phyloP scores from a whole-genome alignment of 1,140 invertebrate genomes.

The Melipona quadrifasciata region DNA sequence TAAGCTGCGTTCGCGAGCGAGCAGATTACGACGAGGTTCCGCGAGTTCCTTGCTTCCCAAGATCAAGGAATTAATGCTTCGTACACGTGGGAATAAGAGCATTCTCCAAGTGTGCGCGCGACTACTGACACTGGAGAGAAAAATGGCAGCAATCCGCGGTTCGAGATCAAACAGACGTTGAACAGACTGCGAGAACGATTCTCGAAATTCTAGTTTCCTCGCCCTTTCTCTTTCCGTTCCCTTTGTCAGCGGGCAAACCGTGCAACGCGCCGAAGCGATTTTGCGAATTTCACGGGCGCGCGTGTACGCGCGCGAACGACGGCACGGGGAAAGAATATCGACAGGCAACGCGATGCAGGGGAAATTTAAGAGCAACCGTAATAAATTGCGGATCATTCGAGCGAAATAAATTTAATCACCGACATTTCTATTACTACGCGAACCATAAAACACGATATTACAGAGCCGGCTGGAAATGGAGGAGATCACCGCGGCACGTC shows the following conservation, averaged over 20 bases:
- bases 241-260: neutral
- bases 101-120: neutral
- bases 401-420: conserved; percentile 43
- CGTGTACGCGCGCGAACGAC: neutral
- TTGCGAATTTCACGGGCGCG: neutral
- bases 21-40: conserved; percentile 71
- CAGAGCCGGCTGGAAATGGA: neutral
- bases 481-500: neutral
- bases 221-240: too few species aligned
- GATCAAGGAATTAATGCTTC: conserved; percentile 74
- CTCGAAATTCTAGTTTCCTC: neutral
- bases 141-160: neutral
- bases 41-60: conserved; percentile 58
- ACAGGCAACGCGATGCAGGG: conserved; percentile 3
- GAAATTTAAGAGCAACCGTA: conserved; percentile 8
- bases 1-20: conserved; percentile 50
- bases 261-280: neutral
- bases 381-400: conserved; percentile 43
- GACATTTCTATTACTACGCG: conserved; percentile 38
- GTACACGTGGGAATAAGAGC: conserved; percentile 61
- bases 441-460: conserved; percentile 36
- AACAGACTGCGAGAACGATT: neutral
- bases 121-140: too few species aligned
- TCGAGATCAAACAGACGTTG: conserved; percentile 2
- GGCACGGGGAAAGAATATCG: conserved; percentile 8